Base-by-base conservation (phyloP, 2,797 vertebrate genomes). In the Rhabdomys pumilio region DNA sequence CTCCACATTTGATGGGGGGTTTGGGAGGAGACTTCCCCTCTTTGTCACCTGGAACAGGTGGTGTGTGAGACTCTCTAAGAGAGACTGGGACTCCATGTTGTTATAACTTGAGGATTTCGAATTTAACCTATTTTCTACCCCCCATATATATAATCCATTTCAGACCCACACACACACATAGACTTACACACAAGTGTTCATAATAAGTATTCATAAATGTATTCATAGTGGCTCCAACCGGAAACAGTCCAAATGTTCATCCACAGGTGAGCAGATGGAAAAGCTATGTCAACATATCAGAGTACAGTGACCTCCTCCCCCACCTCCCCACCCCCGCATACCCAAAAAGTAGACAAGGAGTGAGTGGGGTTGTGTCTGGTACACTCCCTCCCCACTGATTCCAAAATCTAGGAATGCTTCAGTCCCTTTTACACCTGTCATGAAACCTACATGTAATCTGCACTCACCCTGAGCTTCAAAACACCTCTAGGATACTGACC, bases 101-200 rank as follows among this genome's bases (percentile, higher is more conserved):
- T 92, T 94, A n/a, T 82, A 95, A 93, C 95, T 90, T 96, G 93
- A 91, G 57, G 31, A 20, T 77, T 95, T 95, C 41, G 84, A 88
- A 84, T 91, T 89, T 80, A 95, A 96, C 90, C 85, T 89, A 90
- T 89, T 80, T 73, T 26, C 47, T 61, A 63, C 79, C 34, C 94
- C 85, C 12, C 26, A 26, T 3, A 63, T 13, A 47, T 0, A 7
- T 63, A 80, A 95, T 86, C 93, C 89, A 91, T 53, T 94, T 93
- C 31, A 20, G 55, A 76, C 14, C 29, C 12, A 72, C 22, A 77
- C 75, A 77, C 75, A 76, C 67, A 55, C 1, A 80, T 2, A 79
- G 14, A 91, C 22, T 55, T 83, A 20, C 19, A 94, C 6, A 57
- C 63, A 89, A 93, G 63, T 87, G 31, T 73, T 69, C 59, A 59